Percentiles rank a stretch among this genome's conserved stretches.
Evolutionary conservation across 2,888 invertebrate genomes (phyloP).

Genomic region (Pachycephus smyrnensis): DNA sequence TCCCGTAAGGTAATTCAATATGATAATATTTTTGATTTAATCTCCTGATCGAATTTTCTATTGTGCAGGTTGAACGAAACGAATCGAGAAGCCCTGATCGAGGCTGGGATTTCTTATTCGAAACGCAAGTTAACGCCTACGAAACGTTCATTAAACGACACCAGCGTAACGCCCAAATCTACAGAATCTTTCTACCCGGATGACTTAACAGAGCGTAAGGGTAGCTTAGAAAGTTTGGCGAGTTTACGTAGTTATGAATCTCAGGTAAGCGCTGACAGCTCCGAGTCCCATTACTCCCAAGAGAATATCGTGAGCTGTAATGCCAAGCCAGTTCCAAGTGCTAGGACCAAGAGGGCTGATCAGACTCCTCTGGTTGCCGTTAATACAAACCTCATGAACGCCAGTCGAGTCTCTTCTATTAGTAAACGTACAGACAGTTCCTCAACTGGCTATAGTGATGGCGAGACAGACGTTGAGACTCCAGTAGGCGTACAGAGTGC

Average conservation of each 20-base stretch:
- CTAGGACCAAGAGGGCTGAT: constrained; percentile 58
- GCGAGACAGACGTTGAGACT: constrained; percentile 65
- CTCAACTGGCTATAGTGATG: constrained; percentile 66
- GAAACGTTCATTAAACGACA: constrained; percentile 62
- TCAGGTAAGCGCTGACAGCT: constrained; percentile 68
- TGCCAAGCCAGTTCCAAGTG: constrained; percentile 58
- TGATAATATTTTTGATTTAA: neutral
- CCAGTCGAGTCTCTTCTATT: constrained; percentile 48
- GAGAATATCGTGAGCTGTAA: constrained; percentile 46
- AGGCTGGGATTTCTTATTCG: constrained; percentile 58
- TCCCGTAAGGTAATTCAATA: constrained; percentile 13
- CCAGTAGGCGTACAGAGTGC: constrained; percentile 61
- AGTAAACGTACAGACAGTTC: constrained; percentile 59
- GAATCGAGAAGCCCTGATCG: constrained; percentile 49
- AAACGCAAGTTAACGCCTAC: constrained; percentile 60
- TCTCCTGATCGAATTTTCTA: neutral
- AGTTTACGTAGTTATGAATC: constrained; percentile 67
- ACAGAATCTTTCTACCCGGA: constrained; percentile 47
- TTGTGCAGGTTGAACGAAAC: constrained; percentile 59
- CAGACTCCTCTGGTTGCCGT: constrained; percentile 44
- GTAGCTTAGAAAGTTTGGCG: constrained; percentile 70
- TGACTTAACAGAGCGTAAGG: constrained; percentile 67
- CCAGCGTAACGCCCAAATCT: constrained; percentile 55
- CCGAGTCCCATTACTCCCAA: constrained; percentile 55
- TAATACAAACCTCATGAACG: constrained; percentile 44